Percentiles rank a stretch among this genome's conserved stretches.
phyloP scores from a whole-genome alignment of 1,140 invertebrate species.

The Drosophila dunni region DNA sequence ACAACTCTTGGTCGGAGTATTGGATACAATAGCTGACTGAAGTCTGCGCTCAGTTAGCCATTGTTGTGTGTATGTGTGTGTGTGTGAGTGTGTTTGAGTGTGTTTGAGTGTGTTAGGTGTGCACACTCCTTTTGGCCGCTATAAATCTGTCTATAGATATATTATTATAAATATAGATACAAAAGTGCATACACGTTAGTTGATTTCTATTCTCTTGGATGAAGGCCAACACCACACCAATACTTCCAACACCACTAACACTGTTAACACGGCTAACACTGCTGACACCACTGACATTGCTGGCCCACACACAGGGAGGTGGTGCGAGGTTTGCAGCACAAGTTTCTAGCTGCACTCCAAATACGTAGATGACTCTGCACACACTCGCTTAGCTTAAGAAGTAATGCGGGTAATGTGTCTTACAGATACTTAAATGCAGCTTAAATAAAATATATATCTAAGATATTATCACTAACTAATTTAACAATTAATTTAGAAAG shows the following conservation, averaged over 20 bases:
- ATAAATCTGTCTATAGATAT: conserved; percentile 33
- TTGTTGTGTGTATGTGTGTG: conserved; percentile 32
- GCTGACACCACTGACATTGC: conserved; percentile 53
- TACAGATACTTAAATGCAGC: background rate
- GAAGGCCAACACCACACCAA: conserved; percentile 65
- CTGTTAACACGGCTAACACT: conserved; percentile 12
- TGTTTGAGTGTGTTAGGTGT: background rate
- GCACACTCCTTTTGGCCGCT: conserved; percentile 34
- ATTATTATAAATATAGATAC: conserved; percentile 16
- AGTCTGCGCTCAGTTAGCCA: conserved; percentile 32
- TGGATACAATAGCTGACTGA: conserved; percentile 50
- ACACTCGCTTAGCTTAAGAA: background rate
- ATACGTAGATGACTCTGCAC: background rate
- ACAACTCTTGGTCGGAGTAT: conserved; percentile 38
- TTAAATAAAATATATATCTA: too few species aligned
- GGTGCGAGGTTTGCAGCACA: conserved; percentile 39
- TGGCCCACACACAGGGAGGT: conserved; percentile 57
- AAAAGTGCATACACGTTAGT: background rate
- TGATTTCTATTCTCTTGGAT: conserved; percentile 62
- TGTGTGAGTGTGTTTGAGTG: too few species aligned
- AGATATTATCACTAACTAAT: too few species aligned
- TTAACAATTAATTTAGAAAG: too few species aligned
- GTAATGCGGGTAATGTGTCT: background rate
- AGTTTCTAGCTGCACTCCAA: conserved; percentile 39
- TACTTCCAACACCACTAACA: conserved; percentile 33